Evolutionary conservation across 2,113 vertebrate genomes (phyloP).

Genomic region (Peromyscus californicus): DNA sequence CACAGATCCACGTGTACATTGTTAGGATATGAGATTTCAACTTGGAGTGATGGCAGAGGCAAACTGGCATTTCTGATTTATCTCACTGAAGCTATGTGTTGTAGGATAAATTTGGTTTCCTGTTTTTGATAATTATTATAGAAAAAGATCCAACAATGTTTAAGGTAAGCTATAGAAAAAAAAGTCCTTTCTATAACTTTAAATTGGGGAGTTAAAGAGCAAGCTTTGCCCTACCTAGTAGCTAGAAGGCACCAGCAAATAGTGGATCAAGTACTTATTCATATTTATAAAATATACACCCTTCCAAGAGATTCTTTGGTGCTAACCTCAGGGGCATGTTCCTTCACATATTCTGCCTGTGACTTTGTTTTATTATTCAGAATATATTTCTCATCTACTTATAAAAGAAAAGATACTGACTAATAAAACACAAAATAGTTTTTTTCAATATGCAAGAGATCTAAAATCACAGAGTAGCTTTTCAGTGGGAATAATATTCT

Average conservation of each 20-base stretch:
- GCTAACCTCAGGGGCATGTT: not conserved
- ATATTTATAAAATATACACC: not conserved
- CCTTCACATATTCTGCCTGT: slow-evolving; percentile 2
- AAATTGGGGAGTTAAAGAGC: not conserved
- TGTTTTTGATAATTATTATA: not conserved
- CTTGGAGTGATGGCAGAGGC: not conserved
- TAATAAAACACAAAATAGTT: not conserved
- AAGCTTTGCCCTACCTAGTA: not conserved
- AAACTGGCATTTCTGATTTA: not conserved
- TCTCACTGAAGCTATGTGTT: not conserved
- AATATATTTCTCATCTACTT: not conserved
- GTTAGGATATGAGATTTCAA: not conserved
- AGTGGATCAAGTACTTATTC: not conserved
- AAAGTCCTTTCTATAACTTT: not conserved
- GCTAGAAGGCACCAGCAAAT: not conserved
- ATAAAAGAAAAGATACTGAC: not conserved
- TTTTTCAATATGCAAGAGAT: not conserved
- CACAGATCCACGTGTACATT: not conserved
- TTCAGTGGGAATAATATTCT: slow-evolving; percentile 30
- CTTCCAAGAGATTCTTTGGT: not conserved
- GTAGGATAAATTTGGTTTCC: not conserved
- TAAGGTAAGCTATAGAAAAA: not conserved
- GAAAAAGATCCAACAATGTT: not conserved
- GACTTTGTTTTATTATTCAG: not conserved
- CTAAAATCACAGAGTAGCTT: not conserved